These are phyloP conservation scores for Lasioglossum zephyrum DNA, from an alignment of 2,888 invertebrate genomes.

Conservation along the genomic window DNA sequence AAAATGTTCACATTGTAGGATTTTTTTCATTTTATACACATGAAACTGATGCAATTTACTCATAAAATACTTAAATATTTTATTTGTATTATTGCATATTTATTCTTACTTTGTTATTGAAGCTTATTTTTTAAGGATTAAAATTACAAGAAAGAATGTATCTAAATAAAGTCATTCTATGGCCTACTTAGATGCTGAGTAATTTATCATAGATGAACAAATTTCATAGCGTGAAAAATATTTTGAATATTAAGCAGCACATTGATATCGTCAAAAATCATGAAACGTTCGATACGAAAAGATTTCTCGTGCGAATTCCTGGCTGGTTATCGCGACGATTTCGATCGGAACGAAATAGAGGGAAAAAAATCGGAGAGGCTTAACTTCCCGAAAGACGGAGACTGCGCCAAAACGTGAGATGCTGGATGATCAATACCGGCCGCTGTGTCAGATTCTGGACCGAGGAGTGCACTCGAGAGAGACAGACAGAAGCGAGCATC, in stretches of 20 bases:
- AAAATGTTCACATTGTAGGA: background rate
- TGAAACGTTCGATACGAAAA: background rate
- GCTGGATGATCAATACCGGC: constrained; percentile 75
- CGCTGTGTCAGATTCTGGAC: constrained; percentile 49
- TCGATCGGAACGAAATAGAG: background rate
- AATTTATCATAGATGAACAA: background rate
- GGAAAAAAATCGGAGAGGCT: constrained; percentile 34
- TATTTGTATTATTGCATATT: background rate
- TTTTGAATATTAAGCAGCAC: background rate
- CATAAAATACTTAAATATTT: background rate
- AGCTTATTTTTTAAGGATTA: too few relatives aligned
- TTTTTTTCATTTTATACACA: background rate
- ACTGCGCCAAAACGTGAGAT: constrained; percentile 69
- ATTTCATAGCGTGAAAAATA: background rate
- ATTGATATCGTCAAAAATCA: background rate
- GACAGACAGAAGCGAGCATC: constrained; percentile 57
- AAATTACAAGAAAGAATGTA: background rate
- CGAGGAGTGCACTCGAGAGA: constrained; percentile 60
- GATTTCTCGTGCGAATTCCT: constrained; percentile 2
- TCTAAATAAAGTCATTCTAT: background rate
- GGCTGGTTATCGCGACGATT: background rate
- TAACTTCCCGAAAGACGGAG: constrained; percentile 58
- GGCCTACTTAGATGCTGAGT: background rate
- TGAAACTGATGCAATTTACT: background rate
- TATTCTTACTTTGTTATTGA: too few relatives aligned